phyloP scores from a whole-genome alignment of 2,888 invertebrate genomes.

The Plutella xylostella region DNA sequence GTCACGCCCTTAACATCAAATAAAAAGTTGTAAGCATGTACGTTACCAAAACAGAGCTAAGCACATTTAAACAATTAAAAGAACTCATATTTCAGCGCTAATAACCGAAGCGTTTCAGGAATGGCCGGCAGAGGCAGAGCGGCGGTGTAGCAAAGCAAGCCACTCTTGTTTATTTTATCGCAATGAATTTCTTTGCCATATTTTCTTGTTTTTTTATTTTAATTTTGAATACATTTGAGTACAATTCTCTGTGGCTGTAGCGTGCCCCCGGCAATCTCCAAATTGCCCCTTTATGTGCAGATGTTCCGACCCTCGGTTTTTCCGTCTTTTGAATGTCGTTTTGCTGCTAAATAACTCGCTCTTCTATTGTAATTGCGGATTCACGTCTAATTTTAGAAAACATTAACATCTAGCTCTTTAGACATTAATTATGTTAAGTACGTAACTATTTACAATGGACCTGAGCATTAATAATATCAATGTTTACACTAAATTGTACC shows the following conservation, averaged over 20 bases:
- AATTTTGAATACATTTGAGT: constrained; percentile 67
- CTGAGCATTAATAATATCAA: neutral
- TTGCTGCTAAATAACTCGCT: constrained; percentile 67
- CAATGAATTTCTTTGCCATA: constrained; percentile 62
- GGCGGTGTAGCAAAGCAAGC: constrained; percentile 28
- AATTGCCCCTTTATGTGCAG: constrained; percentile 71
- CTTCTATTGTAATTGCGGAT: constrained; percentile 60
- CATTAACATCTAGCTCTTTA: constrained; percentile 14
- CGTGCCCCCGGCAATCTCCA: constrained; percentile 68
- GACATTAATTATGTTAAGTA: neutral
- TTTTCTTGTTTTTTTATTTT: constrained; percentile 56
- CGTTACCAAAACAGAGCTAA: no score
- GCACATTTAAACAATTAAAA: no score
- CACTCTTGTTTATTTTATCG: constrained; percentile 63
- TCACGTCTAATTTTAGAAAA: constrained; percentile 15
- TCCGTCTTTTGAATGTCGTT: constrained; percentile 69
- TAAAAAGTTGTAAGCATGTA: no score
- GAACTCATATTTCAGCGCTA: no score
- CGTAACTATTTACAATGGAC: neutral
- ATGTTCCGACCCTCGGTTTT: constrained; percentile 67
- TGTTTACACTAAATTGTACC: no score
- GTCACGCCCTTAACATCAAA: no score
- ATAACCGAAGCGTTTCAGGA: no score
- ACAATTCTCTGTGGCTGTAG: constrained; percentile 62
- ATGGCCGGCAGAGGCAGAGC: no score